Percentiles rank a stretch among this genome's conserved stretches.
Conservation (phyloP, 1,140 invertebrate species). For the Drosophila micromelanica region DNA sequence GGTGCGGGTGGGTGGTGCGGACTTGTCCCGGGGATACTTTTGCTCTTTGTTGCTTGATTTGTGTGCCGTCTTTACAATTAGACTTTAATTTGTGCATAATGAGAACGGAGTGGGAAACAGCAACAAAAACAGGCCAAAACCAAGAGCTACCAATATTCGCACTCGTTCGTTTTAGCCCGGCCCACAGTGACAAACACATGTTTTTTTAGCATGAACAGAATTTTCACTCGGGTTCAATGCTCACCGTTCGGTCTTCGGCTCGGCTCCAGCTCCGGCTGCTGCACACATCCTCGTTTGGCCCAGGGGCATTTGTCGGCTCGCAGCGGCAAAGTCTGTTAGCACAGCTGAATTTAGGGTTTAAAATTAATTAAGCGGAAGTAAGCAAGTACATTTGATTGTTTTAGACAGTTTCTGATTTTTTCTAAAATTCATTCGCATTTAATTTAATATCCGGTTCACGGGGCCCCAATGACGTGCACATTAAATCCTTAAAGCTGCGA, state of each 20-base stretch:
- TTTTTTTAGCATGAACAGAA: conserved; percentile 22
- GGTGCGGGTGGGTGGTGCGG: background rate
- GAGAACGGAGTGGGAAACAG: conserved; percentile 31
- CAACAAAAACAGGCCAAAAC: conserved; percentile 27
- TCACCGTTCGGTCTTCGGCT: background rate
- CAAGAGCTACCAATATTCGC: conserved; percentile 16
- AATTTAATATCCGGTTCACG: conserved; percentile 50
- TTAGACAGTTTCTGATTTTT: conserved; percentile 72
- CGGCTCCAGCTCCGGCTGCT: background rate
- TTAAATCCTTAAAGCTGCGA: conserved; percentile 33
- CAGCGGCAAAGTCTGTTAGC: conserved; percentile 57
- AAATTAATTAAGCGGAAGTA: conserved; percentile 81
- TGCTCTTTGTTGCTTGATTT: conserved; percentile 60
- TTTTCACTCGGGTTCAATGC: conserved; percentile 7
- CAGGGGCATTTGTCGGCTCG: conserved; percentile 52
- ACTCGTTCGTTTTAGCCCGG: conserved; percentile 1
- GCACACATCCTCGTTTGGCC: conserved; percentile 35
- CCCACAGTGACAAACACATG: conserved; percentile 13
- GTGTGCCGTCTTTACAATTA: conserved; percentile 57
- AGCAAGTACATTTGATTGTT: conserved; percentile 78
- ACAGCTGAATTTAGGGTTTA: conserved; percentile 73
- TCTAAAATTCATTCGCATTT: conserved; percentile 51
- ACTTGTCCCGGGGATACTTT: conserved; percentile 23
- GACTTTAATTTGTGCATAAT: conserved; percentile 74
- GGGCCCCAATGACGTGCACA: conserved; percentile 14